Evolutionary conservation across 2,797 vertebrate genomes (phyloP), one percentile per base, ranked within the genome.

Genomic region (Chrosomus eos): DNA sequence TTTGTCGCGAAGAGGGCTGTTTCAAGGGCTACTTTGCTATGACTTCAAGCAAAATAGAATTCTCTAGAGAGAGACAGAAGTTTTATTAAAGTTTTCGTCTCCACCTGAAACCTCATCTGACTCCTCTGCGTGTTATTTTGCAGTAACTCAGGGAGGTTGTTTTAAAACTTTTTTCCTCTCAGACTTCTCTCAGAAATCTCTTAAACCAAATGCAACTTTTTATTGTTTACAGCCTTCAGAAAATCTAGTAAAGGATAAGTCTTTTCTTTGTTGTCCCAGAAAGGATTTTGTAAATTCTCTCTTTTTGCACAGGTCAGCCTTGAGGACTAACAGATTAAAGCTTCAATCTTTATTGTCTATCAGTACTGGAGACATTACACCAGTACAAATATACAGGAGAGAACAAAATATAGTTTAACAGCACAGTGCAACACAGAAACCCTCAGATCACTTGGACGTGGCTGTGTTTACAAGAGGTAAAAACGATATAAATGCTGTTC

Each of bases 31-130:
- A 72, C 83, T 84, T 89, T 58, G 84, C 90, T 90, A 90, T 92
- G 92, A 94, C 93, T 92, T 85, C 84, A 85, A 90, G 92, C 89
- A 87, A 92, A 91, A 94, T 93, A 90, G 91, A 90, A 94, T 93
- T 93, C 93, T 94, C 88, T 87, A 89, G 90, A 92, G 88, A 86
- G 16, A 92, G 88, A 90, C 68, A 87, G 89, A 93, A 93, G 92
- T 92, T 90, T 92, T 92, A 92, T 92, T 90, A 93, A 93, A 76
- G 73, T 43, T 83, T 83, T 26, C 3, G 14, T 83, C 43, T 74
- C 60, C 11, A 23, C 1, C 48, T 26, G 74, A 78, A 78, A 78
- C 11, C 64, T 77, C 48, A 77, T 68, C 13, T 16, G 62, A 83
- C 62, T 31, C 31, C 45, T 26, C 40, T 53, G 45, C 4, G 23